Evolutionary conservation across 1,140 invertebrate species (phyloP), one percentile per base, ranked within the genome.

Genomic region (Nasonia longicornis): DNA sequence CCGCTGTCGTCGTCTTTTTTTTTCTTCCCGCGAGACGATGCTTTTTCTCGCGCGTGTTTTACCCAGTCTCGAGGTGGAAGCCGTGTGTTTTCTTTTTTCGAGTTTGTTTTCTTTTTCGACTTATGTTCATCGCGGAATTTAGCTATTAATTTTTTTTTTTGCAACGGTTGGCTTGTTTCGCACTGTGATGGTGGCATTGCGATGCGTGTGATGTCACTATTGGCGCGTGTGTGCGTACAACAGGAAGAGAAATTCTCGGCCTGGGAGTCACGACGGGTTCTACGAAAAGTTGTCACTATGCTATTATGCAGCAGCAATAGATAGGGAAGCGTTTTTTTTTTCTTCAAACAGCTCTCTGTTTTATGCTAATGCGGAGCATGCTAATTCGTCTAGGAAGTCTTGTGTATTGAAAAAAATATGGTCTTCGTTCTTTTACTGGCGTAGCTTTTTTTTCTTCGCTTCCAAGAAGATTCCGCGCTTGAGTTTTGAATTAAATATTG

Each of bases 1-100:
- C 87, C 86, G 84, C 52, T 16, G 52, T 20, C 52, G 20, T 85
- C 82, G 67, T 70, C 67, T 38, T 38, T 72, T 74, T 20, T n/a
- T 58, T 58, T n/a, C 16, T 4, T 20, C 2, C 45, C 45, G 10
- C 16, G 3, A 52, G 16, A 16, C 48, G 22, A 48, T 52, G 12
- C 14, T 52, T 63, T 63, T 74, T n/a, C 6, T 31, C 4, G 45
- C 71, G 10, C 3, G n/a, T 22, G 22, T 73, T n/a, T 71, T 71
- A 42, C 38, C 6, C 10, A 42, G 20, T 4, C 52, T 4, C 52
- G 52, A 7, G 0, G 16, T 58, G 1, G 26, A 72, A 72, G 26
- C 22, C 48, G 38, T 42, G 7, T 42, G 38, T 42, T 42, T 42
- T 42, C 7, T 42, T 10, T 42, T 35, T 35, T 35, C 31, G 6